Evolutionary conservation across 2,113 vertebrate genomes (phyloP).

Genomic region (Solea senegalensis): DNA sequence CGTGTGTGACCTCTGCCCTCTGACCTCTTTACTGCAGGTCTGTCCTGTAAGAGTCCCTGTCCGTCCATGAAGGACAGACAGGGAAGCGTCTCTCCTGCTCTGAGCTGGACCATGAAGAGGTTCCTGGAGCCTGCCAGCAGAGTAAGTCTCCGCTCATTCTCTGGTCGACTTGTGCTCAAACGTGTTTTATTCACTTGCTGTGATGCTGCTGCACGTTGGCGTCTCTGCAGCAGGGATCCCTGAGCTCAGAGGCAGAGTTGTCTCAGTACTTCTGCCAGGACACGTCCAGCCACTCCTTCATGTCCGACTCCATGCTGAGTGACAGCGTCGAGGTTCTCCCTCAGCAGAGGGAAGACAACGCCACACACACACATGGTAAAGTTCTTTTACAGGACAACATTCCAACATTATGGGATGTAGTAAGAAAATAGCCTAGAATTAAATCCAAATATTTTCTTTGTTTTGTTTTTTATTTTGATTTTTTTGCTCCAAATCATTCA

Average conservation of each 20-base stretch:
- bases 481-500: too few species aligned
- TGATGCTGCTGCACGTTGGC: background rate
- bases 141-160: conserved; percentile 60
- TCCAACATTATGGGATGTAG: too few species aligned
- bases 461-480: too few species aligned
- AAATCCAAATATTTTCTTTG: too few species aligned
- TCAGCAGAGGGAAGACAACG: conserved; percentile 79
- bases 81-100: conserved; percentile 75
- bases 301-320: conserved; percentile 78
- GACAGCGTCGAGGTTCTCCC: conserved; percentile 83
- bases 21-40: conserved; percentile 72
- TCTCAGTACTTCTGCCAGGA: conserved; percentile 89
- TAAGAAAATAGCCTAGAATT: too few species aligned
- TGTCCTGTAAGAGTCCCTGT: conserved; percentile 85
- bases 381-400: conserved; percentile 24
- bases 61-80: conserved; percentile 83
- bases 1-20: background rate
- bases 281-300: conserved; percentile 72
- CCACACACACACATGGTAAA: conserved; percentile 66
- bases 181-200: background rate
- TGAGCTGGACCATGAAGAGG: conserved; percentile 87
- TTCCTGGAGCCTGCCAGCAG: conserved; percentile 86
- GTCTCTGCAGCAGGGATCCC: conserved; percentile 82
- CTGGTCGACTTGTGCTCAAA: background rate
- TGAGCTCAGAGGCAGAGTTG: conserved; percentile 89